Percentiles rank a stretch among this genome's conserved stretches.
Conservation (phyloP, 2,797 vertebrate species). For the Eutrigla gurnardus region DNA sequence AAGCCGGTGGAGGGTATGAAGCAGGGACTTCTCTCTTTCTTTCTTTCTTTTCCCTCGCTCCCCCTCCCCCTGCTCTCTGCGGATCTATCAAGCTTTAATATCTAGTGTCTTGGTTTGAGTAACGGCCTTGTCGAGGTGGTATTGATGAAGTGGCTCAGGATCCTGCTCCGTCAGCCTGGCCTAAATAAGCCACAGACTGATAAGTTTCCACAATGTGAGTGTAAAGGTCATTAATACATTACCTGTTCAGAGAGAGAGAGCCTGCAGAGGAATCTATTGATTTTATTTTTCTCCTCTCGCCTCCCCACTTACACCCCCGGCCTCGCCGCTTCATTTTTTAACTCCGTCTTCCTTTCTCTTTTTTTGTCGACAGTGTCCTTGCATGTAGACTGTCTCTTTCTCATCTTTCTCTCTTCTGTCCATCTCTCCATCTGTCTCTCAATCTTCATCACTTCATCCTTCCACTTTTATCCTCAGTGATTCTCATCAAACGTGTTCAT, state of each 20-base stretch:
- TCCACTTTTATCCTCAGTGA: background rate
- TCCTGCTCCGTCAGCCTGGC: constrained; percentile 83
- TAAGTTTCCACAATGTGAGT: constrained; percentile 85
- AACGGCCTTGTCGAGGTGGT: constrained; percentile 83
- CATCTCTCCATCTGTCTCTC: background rate
- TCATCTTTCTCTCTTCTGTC: background rate
- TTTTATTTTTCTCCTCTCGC: constrained; percentile 48
- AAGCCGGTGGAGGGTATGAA: constrained; percentile 60
- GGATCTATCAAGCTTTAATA: constrained; percentile 86
- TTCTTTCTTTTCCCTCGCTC: constrained; percentile 37
- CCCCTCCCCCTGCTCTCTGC: constrained; percentile 54
- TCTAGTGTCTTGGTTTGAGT: constrained; percentile 83
- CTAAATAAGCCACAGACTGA: constrained; percentile 85
- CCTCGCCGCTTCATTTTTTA: constrained; percentile 25
- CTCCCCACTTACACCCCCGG: constrained; percentile 35
- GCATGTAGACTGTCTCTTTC: constrained; percentile 22
- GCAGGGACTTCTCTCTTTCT: constrained; percentile 41
- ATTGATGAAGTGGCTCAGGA: constrained; percentile 84
- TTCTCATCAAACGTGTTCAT: too few relatives aligned
- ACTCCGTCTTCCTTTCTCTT: constrained; percentile 35
- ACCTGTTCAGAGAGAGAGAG: constrained; percentile 74
- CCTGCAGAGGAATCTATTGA: constrained; percentile 79
- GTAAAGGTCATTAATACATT: constrained; percentile 88
- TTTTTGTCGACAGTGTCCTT: constrained; percentile 52
- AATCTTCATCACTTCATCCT: background rate